Evolutionary conservation across 2,888 invertebrate genomes (phyloP).

Genomic region (Ypsolopha scabrella): DNA sequence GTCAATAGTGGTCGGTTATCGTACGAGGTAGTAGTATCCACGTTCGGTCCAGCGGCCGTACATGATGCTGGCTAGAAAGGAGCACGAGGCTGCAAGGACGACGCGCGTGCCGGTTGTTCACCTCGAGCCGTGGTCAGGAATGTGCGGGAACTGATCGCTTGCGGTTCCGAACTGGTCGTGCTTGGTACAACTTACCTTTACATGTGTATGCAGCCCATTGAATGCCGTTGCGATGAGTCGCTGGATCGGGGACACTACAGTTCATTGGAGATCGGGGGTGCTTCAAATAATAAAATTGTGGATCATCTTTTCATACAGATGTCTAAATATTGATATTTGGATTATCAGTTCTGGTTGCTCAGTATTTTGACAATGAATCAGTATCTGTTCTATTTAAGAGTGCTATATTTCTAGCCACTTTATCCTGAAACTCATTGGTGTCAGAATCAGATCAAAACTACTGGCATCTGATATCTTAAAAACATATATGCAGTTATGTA

Average conservation of each 20-base stretch:
- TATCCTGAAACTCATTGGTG: background rate
- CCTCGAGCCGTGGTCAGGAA: conserved; percentile 41
- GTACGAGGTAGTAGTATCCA: no score
- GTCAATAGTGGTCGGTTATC: no score
- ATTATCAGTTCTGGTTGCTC: no score
- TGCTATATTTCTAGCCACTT: background rate
- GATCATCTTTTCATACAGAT: no score
- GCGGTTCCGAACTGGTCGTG: conserved; percentile 4
- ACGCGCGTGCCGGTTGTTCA: conserved; percentile 53
- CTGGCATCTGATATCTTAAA: background rate
- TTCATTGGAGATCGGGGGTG: no score
- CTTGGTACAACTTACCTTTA: background rate
- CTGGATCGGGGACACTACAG: background rate
- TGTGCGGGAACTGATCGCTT: conserved; percentile 33
- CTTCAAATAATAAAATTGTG: no score
- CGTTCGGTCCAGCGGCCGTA: background rate
- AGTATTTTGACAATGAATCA: background rate
- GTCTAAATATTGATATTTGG: no score
- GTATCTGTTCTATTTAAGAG: background rate
- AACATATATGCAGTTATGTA: background rate
- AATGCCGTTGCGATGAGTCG: conserved; percentile 1
- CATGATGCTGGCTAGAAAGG: conserved; percentile 33
- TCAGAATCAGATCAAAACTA: background rate
- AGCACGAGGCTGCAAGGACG: conserved; percentile 58
- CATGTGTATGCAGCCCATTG: background rate